phyloP scores from a whole-genome alignment of 2,888 invertebrate genomes.

The Aethes cnicana region DNA sequence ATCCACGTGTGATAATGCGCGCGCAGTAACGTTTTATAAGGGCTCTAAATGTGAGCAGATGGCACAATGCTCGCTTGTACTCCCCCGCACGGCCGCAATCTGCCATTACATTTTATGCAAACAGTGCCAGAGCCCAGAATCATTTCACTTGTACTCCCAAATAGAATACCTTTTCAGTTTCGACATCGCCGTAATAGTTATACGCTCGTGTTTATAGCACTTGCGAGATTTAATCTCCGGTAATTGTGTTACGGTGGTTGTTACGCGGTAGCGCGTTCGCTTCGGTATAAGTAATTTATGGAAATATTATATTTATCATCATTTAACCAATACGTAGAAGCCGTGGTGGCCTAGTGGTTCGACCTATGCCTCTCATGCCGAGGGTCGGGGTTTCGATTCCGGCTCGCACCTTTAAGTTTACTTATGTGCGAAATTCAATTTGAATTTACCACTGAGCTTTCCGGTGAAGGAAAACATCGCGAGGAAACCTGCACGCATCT shows the following conservation, averaged over 20 bases:
- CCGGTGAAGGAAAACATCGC: too few relatives aligned
- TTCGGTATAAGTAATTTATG: not conserved
- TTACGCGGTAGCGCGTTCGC: not conserved
- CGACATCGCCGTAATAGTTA: constrained; percentile 26
- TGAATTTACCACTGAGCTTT: too few relatives aligned
- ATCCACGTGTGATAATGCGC: constrained; percentile 79
- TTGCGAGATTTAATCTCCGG: constrained; percentile 17
- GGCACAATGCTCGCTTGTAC: constrained; percentile 72
- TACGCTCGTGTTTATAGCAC: constrained; percentile 23
- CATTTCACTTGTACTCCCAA: constrained; percentile 33
- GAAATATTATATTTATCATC: too few relatives aligned
- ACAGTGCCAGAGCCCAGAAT: constrained; percentile 34
- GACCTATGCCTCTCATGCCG: too few relatives aligned
- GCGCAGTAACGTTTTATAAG: constrained; percentile 80
- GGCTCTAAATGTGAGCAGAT: constrained; percentile 80
- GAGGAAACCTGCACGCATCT: too few relatives aligned
- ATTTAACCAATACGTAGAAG: too few relatives aligned
- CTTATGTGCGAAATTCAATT: too few relatives aligned
- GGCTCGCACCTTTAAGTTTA: too few relatives aligned
- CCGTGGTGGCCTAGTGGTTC: too few relatives aligned
- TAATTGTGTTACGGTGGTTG: constrained; percentile 14
- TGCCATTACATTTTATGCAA: constrained; percentile 75
- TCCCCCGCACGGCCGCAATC: constrained; percentile 72
- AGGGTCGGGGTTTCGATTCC: too few relatives aligned
- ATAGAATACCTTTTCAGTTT: constrained; percentile 33